phyloP scores from a whole-genome alignment of 2,888 invertebrate species.

The Aspidiotus rigidus region DNA sequence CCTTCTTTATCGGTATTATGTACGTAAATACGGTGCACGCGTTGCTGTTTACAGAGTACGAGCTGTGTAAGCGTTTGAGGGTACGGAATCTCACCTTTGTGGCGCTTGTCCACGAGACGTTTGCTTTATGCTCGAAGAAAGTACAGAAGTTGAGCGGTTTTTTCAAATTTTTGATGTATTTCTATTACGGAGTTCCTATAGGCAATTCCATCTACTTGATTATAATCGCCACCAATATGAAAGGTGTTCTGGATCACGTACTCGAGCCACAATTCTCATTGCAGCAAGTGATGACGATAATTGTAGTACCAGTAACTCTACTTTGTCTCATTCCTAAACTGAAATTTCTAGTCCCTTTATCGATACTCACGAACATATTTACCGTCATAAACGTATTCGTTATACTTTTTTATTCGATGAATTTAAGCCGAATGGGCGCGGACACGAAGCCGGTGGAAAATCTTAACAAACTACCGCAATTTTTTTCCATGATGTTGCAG shows the following conservation, averaged over 20 bases:
- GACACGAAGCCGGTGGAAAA: background rate
- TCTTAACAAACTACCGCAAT: slow-evolving; percentile 1
- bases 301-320: background rate
- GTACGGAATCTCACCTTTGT: slow-evolving; percentile 4
- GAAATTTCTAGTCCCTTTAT: slow-evolving; percentile 14
- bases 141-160: background rate
- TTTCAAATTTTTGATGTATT: slow-evolving; percentile 8
- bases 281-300: background rate
- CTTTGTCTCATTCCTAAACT: background rate
- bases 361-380: background rate
- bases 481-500: background rate
- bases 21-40: slow-evolving; percentile 3
- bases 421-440: background rate
- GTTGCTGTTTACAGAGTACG: slow-evolving; percentile 12
- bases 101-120: background rate
- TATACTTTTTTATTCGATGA: background rate
- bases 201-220: slow-evolving; percentile 3
- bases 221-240: slow-evolving; percentile 9
- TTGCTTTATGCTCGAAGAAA: background rate
- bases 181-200: slow-evolving; percentile 11
- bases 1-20: background rate
- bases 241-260: background rate
- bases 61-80: slow-evolving; percentile 7
- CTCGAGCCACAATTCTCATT: background rate
- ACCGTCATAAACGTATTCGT: background rate